Percentiles rank a stretch among this genome's conserved stretches.
Evolutionary conservation across 2,113 vertebrate species (phyloP).

Genomic region (Centropristis striata): DNA sequence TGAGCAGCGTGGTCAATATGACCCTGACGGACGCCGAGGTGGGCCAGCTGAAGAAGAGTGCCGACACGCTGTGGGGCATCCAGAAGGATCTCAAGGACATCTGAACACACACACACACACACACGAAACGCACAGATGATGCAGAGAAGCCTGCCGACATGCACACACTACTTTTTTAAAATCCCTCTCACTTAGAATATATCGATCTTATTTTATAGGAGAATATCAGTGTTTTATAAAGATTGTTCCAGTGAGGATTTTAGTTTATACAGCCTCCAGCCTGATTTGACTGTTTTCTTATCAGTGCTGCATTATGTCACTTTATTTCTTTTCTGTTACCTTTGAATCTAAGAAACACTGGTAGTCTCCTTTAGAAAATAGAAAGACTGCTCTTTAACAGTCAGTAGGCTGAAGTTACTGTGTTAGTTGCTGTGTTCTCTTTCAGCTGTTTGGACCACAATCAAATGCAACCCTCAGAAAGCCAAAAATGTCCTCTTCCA

Average conservation of each 20-base stretch:
- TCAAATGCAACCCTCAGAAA: conserved; percentile 33
- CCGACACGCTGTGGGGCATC: conserved; percentile 93
- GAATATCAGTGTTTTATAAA: conserved; percentile 14
- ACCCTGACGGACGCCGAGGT: conserved; percentile 93
- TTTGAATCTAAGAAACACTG: neutral
- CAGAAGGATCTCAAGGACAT: conserved; percentile 96
- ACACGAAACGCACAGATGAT: neutral
- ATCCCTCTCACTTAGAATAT: neutral
- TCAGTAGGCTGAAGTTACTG: conserved; percentile 17
- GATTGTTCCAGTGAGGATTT: neutral
- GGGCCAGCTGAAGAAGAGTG: conserved; percentile 92
- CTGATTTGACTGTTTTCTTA: neutral
- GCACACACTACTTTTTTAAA: conserved; percentile 14
- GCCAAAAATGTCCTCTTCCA: conserved; percentile 2
- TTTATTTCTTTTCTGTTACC: neutral
- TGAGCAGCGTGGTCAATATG: conserved; percentile 94
- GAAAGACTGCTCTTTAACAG: neutral
- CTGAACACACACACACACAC: conserved; percentile 55
- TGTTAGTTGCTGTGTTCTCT: conserved; percentile 18
- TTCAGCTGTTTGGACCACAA: conserved; percentile 22
- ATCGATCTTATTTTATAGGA: conserved; percentile 29
- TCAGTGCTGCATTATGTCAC: neutral
- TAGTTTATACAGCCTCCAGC: neutral
- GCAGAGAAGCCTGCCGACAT: conserved; percentile 12
- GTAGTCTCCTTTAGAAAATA: conserved; percentile 16